Conservation (phyloP, 2,888 invertebrate species). For the Cephus nigrinus region DNA sequence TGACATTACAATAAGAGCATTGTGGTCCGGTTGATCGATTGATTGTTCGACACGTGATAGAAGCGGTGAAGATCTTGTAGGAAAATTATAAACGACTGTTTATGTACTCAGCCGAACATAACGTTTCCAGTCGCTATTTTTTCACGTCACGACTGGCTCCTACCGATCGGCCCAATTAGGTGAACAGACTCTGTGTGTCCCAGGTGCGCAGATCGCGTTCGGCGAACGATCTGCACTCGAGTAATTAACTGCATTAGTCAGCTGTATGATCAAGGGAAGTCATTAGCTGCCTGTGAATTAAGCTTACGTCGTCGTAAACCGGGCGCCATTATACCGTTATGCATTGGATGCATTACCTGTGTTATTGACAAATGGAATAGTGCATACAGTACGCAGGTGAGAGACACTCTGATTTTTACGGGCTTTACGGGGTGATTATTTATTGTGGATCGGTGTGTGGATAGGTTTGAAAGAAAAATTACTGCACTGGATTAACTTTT, state of each 20-base stretch:
- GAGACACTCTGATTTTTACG: not conserved
- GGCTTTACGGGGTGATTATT: not conserved
- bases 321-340: not conserved
- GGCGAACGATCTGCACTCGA: not conserved
- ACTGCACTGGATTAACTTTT: too few species aligned
- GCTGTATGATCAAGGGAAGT: conserved; percentile 2
- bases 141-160: not conserved
- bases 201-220: not conserved
- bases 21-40: not conserved
- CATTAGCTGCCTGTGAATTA: conserved; percentile 3
- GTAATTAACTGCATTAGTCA: conserved; percentile 1
- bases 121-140: not conserved
- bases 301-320: conserved; percentile 1
- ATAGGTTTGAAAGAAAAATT: not conserved
- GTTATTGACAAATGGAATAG: not conserved
- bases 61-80: not conserved
- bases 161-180: not conserved
- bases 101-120: not conserved
- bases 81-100: not conserved
- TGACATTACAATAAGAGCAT: not conserved
- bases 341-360: not conserved
- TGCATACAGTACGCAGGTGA: not conserved
- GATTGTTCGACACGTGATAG: not conserved
- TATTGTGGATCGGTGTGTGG: not conserved
- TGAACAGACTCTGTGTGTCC: not conserved